Evolutionary conservation across 2,113 vertebrate species (phyloP), one percentile per base, ranked within the genome.

Genomic region (Oplegnathus fasciatus): DNA sequence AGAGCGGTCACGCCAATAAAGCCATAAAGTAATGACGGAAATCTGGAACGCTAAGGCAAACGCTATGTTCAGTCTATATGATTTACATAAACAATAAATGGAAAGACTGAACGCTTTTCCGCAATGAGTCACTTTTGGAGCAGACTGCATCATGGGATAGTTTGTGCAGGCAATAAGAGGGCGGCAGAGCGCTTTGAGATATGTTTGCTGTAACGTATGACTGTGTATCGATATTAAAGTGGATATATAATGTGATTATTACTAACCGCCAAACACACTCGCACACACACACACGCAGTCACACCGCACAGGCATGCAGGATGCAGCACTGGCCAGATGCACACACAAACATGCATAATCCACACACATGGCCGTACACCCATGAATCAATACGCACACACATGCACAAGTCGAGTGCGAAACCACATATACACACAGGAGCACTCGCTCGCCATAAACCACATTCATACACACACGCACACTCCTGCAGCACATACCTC

Each of bases 11-110:
- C 20, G 11, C 77, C 88, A 88, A 83, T 73, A 76, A 85, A 90
- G 75, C 90, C 88, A 88, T 90, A 86, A 94, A 90, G 92, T 91
- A 89, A 86, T 86, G 80, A 93, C 40, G 86, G 89, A 94, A 95
- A 93, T 86, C 86, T 93, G 88, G 90, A 91, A 85, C 15, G 9
- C 42, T 3, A 32, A 32, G 46, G 85, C 65, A 78, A 91, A 80
- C 64, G 52, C 83, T 82, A 72, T 68, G 75, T 93, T 81, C 65
- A 62, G 72, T 84, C 78, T 88, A 87, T 88, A 86, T 90, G 91
- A 95, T 94, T 95, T 95, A 90, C 88, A 94, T 94, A 89, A 94
- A 94, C 87, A 87, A 91, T 89, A 84, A 92, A 87, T 93, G 90
- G 93, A 94, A 94, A 93, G 87, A 89, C 83, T 86, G 86, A 90